Conservation (phyloP, 1,140 invertebrate genomes). For the Pseudomyrmex sp. region DNA sequence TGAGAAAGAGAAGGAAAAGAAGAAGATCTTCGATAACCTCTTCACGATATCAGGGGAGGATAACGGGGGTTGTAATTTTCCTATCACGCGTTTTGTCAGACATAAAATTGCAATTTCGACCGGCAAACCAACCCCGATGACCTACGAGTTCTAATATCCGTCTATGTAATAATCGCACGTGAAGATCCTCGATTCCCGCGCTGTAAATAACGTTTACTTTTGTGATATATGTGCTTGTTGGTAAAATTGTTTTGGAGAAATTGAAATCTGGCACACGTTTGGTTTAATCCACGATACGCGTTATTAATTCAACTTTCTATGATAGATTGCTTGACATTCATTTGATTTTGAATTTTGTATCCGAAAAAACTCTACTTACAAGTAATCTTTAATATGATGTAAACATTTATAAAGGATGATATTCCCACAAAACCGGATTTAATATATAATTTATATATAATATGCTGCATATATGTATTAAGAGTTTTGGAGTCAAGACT, state of each 20-base stretch:
- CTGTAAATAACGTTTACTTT: constrained; percentile 39
- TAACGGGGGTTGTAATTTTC: constrained; percentile 36
- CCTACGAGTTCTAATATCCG: constrained; percentile 58
- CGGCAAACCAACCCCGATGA: constrained; percentile 20
- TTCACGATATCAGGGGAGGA: background rate
- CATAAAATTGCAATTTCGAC: constrained; percentile 60
- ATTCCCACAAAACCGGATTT: background rate
- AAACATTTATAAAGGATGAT: background rate
- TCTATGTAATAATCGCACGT: constrained; percentile 49
- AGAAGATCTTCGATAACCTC: constrained; percentile 34
- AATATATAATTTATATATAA: background rate
- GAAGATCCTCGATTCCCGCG: constrained; percentile 27
- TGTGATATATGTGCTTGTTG: constrained; percentile 22
- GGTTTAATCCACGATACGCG: constrained; percentile 38
- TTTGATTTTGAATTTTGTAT: constrained; percentile 40
- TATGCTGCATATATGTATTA: no score
- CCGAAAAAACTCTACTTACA: background rate
- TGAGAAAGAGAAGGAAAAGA: constrained; percentile 44
- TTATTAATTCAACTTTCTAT: constrained; percentile 48
- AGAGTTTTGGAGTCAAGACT: background rate
- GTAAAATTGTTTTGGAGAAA: constrained; percentile 46
- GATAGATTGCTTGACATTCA: constrained; percentile 41
- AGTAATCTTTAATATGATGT: background rate
- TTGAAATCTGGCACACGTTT: constrained; percentile 24
- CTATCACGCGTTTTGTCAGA: constrained; percentile 50